Evolutionary conservation across 2,113 vertebrate species (phyloP).

Genomic region (Oncorhynchus kisutch): DNA sequence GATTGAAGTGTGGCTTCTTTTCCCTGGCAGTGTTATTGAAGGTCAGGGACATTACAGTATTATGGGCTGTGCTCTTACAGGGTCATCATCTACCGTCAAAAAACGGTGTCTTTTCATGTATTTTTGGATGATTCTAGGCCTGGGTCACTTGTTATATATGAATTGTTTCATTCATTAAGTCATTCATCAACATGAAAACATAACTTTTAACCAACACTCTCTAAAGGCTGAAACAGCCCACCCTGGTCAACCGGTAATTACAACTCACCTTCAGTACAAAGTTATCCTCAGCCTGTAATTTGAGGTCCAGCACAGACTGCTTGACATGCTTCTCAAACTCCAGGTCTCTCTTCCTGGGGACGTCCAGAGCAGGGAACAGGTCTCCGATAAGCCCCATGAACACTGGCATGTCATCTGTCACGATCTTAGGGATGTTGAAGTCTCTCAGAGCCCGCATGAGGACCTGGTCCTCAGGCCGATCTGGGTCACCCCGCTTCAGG

Average conservation of each 20-base stretch:
- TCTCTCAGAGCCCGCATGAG: slow-evolving; percentile 93
- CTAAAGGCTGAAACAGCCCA: neutral
- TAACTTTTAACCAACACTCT: too few relatives aligned
- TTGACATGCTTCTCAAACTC: slow-evolving; percentile 83
- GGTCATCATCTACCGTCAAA: too few relatives aligned
- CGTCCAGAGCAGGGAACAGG: slow-evolving; percentile 88
- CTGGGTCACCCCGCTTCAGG: slow-evolving; percentile 86
- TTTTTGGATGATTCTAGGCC: too few relatives aligned
- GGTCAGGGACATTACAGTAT: neutral
- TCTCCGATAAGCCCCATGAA: slow-evolving; percentile 92
- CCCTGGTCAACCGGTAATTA: neutral
- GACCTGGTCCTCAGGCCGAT: slow-evolving; percentile 88
- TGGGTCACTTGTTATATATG: neutral
- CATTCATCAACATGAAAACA: neutral
- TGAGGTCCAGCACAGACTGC: slow-evolving; percentile 84
- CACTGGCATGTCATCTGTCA: slow-evolving; percentile 89
- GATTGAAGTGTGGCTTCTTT: neutral
- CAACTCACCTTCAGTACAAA: slow-evolving; percentile 89
- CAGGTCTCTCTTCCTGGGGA: slow-evolving; percentile 84
- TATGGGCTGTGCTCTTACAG: neutral
- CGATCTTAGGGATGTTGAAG: slow-evolving; percentile 93
- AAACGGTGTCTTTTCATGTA: too few relatives aligned
- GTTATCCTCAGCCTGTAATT: slow-evolving; percentile 90
- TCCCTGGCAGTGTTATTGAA: neutral
- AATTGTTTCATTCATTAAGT: neutral